These are phyloP conservation scores for Hydrozoanthus gracilis DNA, from an alignment of 92 coral and sea anemone species.

Conservation along the genomic window DNA sequence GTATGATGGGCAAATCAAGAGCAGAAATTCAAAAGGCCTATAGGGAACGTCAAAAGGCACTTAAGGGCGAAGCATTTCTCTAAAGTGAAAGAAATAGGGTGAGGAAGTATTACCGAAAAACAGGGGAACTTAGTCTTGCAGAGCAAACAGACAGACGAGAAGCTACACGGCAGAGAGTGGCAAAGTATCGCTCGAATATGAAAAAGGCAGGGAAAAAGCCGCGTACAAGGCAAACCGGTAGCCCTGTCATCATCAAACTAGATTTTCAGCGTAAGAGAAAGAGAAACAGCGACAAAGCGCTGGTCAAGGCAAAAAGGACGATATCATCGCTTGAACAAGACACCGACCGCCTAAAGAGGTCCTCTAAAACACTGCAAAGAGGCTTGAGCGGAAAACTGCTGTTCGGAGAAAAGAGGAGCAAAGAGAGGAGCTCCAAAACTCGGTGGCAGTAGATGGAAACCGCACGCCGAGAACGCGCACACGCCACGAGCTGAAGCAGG, in stretches of 20 bases:
- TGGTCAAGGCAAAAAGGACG: slow-evolving; percentile 19
- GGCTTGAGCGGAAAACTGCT: slow-evolving; percentile 4
- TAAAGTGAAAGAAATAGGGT: slow-evolving; percentile 8
- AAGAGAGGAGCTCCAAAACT: background rate
- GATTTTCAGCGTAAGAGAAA: no score
- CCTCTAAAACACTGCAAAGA: slow-evolving; percentile 25
- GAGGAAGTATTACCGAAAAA: no score
- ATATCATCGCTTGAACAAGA: slow-evolving; percentile 20
- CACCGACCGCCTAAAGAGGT: slow-evolving; percentile 2
- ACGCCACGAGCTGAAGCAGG: slow-evolving; percentile 22
- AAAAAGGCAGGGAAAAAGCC: no score
- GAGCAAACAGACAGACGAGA: no score
- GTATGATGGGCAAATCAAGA: background rate
- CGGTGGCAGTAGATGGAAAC: slow-evolving; percentile 10
- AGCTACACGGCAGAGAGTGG: no score
- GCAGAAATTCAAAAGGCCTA: slow-evolving; percentile 17
- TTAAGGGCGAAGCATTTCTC: slow-evolving; percentile 12
- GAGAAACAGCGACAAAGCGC: background rate
- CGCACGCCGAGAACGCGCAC: slow-evolving; percentile 17
- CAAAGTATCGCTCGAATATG: no score
- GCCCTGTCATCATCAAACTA: no score
- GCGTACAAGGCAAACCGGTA: no score
- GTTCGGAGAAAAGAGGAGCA: background rate
- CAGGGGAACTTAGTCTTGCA: no score
- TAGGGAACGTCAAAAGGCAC: slow-evolving; percentile 18